Percentiles rank a stretch among this genome's conserved stretches.
These are phyloP conservation scores for Melieria crassipennis DNA, from an alignment of 2,888 invertebrate genomes.

Conservation along the genomic window DNA sequence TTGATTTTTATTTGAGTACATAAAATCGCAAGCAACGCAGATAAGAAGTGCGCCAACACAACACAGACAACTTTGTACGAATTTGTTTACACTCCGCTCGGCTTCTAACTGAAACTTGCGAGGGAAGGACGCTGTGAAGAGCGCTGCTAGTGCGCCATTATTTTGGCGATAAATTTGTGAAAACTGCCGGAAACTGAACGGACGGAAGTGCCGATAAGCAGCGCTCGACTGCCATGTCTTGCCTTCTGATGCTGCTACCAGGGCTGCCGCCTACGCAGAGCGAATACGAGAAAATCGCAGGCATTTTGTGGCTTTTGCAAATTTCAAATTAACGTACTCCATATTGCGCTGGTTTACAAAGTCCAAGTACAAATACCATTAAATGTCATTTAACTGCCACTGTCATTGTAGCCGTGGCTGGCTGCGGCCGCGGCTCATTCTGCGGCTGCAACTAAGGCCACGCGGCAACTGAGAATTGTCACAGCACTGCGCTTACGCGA, in stretches of 20 bases:
- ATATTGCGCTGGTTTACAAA: conserved; percentile 20
- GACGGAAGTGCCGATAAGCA: conserved; percentile 5
- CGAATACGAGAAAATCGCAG: not conserved
- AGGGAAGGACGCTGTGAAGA: too few species aligned
- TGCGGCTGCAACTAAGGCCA: too few species aligned
- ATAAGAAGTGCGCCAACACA: not conserved
- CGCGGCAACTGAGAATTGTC: too few species aligned
- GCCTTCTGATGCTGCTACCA: too few species aligned
- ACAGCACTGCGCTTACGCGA: too few species aligned
- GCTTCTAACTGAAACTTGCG: not conserved
- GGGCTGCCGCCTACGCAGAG: not conserved
- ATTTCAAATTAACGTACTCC: conserved; percentile 11
- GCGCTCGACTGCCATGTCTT: not conserved
- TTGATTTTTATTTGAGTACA: conserved; percentile 14
- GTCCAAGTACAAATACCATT: conserved; percentile 27
- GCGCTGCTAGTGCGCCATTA: too few species aligned
- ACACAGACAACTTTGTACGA: conserved; percentile 19
- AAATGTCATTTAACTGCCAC: conserved; percentile 28
- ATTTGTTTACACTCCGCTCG: conserved; percentile 11
- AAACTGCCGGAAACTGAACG: conserved; percentile 13
- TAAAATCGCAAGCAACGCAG: not conserved
- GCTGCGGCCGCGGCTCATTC: not conserved
- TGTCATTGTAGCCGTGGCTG: not conserved
- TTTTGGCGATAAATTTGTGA: too few species aligned
- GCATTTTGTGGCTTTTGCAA: not conserved